Evolutionary conservation across 2,113 vertebrate genomes (phyloP).

Genomic region (Forbesichthys agassizii): DNA sequence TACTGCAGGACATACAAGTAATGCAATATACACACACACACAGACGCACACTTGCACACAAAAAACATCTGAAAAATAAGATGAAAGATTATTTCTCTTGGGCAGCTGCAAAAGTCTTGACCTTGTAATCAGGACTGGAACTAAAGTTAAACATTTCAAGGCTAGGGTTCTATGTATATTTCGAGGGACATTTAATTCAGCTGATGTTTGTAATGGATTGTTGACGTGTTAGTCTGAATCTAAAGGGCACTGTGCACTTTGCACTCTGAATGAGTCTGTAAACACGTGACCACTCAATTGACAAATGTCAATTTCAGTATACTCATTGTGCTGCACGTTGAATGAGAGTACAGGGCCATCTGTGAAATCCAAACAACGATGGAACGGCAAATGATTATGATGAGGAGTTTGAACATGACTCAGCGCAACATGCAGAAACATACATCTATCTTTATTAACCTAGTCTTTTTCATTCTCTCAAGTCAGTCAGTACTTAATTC

Average conservation of each 20-base stretch:
- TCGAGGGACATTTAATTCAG: conserved; percentile 32
- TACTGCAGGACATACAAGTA: conserved; percentile 96
- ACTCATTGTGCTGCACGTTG: no score
- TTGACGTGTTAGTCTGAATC: neutral
- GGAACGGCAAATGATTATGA: no score
- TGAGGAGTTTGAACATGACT: no score
- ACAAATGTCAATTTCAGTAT: no score
- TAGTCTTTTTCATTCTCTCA: no score
- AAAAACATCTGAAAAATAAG: neutral
- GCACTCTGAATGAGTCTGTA: no score
- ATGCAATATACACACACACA: conserved; percentile 18
- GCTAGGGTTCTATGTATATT: neutral
- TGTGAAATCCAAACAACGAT: no score
- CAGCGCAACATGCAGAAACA: no score
- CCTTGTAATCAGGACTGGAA: conserved; percentile 3
- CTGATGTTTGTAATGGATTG: conserved; percentile 34
- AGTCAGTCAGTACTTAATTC: no score
- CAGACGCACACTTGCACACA: conserved; percentile 1
- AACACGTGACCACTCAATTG: no score
- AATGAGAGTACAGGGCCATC: no score
- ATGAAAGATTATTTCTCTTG: neutral
- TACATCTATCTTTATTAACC: no score
- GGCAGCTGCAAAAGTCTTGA: neutral
- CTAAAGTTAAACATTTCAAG: neutral
- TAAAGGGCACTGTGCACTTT: neutral